A percentile compares a stretch with the other conserved stretches of the same genome.
These are phyloP conservation scores for Heteromyza rotundicornis DNA, from an alignment of 2,888 invertebrate species.

Conservation along the genomic window DNA sequence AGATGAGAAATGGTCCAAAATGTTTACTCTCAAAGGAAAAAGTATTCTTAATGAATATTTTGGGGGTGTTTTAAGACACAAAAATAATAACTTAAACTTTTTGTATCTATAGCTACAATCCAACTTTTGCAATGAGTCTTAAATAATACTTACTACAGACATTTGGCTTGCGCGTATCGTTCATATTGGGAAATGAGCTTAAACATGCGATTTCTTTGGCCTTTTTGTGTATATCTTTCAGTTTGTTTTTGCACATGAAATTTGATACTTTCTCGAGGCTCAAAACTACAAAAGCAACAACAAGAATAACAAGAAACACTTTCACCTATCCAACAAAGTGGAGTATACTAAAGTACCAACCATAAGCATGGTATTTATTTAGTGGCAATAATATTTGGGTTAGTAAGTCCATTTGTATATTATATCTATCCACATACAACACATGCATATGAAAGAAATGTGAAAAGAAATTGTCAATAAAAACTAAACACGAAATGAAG, in stretches of 20 bases:
- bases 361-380: slow-evolving; percentile 11
- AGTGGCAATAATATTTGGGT: slow-evolving; percentile 52
- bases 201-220: neutral
- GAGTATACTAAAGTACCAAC: slow-evolving; percentile 28
- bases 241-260: slow-evolving; percentile 33
- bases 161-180: neutral
- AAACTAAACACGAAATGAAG: too few species aligned
- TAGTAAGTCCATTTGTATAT: slow-evolving; percentile 58
- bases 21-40: too few species aligned
- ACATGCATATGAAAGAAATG: too few species aligned
- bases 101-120: too few species aligned
- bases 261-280: slow-evolving; percentile 31
- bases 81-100: neutral
- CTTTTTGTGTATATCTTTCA: slow-evolving; percentile 17
- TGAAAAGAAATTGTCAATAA: too few species aligned
- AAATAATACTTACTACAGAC: neutral
- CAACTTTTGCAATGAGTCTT: neutral
- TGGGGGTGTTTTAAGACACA: too few species aligned
- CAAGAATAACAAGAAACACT: slow-evolving; percentile 35
- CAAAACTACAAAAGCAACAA: neutral
- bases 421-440: too few species aligned
- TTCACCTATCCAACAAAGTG: slow-evolving; percentile 47
- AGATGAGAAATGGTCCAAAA: too few species aligned
- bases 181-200: neutral
- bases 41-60: too few species aligned